Evolutionary conservation across 2,113 vertebrate species (phyloP).

Genomic region (Saguinus midas): DNA sequence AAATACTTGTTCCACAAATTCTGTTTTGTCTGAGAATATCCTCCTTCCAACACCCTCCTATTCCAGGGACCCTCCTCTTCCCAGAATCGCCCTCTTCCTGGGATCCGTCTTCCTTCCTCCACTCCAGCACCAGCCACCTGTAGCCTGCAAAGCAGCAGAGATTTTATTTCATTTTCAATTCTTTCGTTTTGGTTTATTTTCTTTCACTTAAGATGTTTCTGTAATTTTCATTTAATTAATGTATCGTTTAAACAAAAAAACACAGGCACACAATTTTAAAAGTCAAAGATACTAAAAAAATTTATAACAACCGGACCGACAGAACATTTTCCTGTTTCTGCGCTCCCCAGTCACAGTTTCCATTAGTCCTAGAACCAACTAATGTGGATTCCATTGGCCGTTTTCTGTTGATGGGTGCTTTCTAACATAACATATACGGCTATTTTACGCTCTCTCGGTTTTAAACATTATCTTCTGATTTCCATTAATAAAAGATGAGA

Average conservation of each 20-base stretch:
- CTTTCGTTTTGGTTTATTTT: background rate
- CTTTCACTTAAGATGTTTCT: background rate
- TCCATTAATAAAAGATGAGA: background rate
- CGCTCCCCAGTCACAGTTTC: fast-evolving
- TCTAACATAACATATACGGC: background rate
- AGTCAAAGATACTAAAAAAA: background rate
- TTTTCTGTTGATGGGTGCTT: background rate
- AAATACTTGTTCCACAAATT: background rate
- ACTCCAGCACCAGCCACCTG: background rate
- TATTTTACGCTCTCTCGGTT: no score
- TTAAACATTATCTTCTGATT: background rate
- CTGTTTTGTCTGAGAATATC: background rate
- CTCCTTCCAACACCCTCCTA: background rate
- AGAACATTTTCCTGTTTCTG: background rate
- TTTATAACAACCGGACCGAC: fast-evolving
- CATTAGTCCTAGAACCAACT: no score
- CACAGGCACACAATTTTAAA: background rate
- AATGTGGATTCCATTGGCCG: background rate
- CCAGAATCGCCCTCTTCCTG: background rate
- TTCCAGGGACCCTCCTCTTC: background rate
- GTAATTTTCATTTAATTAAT: background rate
- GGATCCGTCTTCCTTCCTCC: background rate
- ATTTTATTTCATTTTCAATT: background rate
- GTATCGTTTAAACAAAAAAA: background rate
- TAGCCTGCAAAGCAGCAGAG: background rate